A percentile compares a stretch with the other conserved stretches of the same genome.
phyloP scores from a whole-genome alignment of 1,140 invertebrate species.

The Scaptodrosophila lebanonensis region DNA sequence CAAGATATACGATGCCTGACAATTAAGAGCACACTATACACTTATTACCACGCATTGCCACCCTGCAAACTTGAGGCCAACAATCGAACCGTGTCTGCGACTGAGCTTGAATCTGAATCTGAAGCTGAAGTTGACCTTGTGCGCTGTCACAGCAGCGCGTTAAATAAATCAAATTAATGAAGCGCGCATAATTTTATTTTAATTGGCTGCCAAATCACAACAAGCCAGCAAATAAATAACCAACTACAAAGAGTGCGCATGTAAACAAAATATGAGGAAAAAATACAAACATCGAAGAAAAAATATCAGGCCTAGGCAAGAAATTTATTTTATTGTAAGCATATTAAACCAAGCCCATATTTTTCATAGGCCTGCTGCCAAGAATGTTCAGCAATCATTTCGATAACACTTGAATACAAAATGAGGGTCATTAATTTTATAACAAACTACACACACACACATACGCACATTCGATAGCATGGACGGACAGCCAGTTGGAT shows the following conservation, averaged over 20 bases:
- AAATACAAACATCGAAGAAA: neutral
- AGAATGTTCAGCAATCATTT: conserved; percentile 64
- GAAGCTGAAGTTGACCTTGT: conserved; percentile 3
- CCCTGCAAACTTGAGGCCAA: too few species aligned
- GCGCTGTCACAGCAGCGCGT: neutral
- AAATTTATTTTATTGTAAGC: conserved; percentile 44
- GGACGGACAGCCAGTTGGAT: conserved; percentile 38
- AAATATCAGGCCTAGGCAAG: too few species aligned
- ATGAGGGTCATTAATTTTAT: conserved; percentile 75
- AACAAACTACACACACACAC: conserved; percentile 43
- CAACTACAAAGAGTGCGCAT: neutral
- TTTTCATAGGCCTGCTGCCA: conserved; percentile 38
- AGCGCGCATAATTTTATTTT: conserved; percentile 50
- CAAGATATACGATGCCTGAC: too few species aligned
- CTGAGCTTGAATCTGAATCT: too few species aligned
- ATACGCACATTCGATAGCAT: too few species aligned
- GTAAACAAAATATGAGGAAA: neutral
- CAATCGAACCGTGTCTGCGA: too few species aligned
- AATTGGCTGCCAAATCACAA: conserved; percentile 53
- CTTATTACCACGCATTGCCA: neutral
- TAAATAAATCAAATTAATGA: conserved; percentile 45
- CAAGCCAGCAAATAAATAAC: conserved; percentile 16
- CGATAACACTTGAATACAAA: conserved; percentile 75
- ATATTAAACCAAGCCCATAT: conserved; percentile 55
- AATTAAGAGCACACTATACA: neutral